Conservation (phyloP, 2,888 invertebrate genomes). For the Lithophane socia region DNA sequence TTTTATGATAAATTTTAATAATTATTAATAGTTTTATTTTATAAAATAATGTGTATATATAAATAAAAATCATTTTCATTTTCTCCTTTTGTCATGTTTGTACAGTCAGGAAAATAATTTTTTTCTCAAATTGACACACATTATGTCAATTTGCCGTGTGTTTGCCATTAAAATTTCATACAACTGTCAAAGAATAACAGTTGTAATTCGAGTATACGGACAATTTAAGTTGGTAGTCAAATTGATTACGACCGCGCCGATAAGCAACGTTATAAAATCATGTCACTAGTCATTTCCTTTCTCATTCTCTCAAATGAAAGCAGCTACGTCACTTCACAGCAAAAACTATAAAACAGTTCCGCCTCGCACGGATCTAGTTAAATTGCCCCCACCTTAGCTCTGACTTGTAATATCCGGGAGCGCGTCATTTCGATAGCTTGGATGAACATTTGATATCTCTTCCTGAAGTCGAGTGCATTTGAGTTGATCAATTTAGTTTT, state of each 20-base stretch:
- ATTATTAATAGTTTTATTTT: too few relatives aligned
- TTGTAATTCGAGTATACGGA: background rate
- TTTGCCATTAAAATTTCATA: background rate
- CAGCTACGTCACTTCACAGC: background rate
- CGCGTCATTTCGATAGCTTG: slow-evolving; percentile 65
- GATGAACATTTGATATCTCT: slow-evolving; percentile 69
- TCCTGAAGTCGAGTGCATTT: slow-evolving; percentile 59
- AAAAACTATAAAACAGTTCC: slow-evolving; percentile 35
- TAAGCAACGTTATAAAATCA: background rate
- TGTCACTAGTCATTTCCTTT: slow-evolving; percentile 10
- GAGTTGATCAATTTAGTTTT: slow-evolving; percentile 61
- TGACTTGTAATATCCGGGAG: slow-evolving; percentile 75
- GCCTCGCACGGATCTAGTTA: slow-evolving; percentile 32
- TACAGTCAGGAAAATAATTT: too few relatives aligned
- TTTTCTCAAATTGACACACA: too few relatives aligned
- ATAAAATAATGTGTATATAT: too few relatives aligned
- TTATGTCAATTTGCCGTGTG: background rate
- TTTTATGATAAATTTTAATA: too few relatives aligned
- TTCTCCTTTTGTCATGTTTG: background rate
- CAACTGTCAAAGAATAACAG: background rate
- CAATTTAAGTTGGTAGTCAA: background rate
- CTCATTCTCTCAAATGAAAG: slow-evolving; percentile 18
- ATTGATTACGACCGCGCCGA: background rate
- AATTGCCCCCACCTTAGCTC: slow-evolving; percentile 54
- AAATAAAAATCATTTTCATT: too few relatives aligned